A percentile compares a stretch with the other conserved stretches of the same genome.
Evolutionary conservation across 2,113 vertebrate species (phyloP).

Genomic region (Lathamus discolor): DNA sequence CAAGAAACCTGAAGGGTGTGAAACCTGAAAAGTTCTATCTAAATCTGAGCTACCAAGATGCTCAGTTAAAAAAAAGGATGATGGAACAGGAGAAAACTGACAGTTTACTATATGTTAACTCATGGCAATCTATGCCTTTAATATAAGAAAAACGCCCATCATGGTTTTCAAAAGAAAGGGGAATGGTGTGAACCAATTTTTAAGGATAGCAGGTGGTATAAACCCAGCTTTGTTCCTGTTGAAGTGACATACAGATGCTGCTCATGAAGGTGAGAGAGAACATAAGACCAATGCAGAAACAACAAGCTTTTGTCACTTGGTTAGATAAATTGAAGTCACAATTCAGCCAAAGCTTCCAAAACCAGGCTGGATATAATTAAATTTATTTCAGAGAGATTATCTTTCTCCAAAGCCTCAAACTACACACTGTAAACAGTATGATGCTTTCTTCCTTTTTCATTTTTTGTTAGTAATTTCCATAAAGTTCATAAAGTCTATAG

Average conservation of each 20-base stretch:
- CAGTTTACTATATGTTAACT: not conserved
- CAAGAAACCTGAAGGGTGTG: not conserved
- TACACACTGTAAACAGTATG: not conserved
- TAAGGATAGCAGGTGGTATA: accelerated
- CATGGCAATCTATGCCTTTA: not conserved
- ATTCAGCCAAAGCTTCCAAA: not conserved
- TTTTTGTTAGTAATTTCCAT: not conserved
- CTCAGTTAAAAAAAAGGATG: not conserved
- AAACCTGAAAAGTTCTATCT: not conserved
- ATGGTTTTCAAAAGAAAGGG: not conserved
- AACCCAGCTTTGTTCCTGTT: not conserved
- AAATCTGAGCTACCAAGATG: not conserved
- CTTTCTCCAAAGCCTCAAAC: not conserved
- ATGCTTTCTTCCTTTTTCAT: not conserved
- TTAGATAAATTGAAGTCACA: not conserved
- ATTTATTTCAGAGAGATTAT: not conserved
- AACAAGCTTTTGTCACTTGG: not conserved
- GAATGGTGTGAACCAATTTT: not conserved
- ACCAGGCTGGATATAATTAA: not conserved
- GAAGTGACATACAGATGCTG: not conserved
- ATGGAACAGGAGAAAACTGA: not conserved
- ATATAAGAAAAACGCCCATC: not conserved
- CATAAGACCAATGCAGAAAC: not conserved
- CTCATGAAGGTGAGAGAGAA: not conserved
- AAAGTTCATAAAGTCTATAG: not conserved